These are phyloP conservation scores for Digitonthophagus gazella DNA, from an alignment of 2,888 invertebrate genomes.

Conservation along the genomic window DNA sequence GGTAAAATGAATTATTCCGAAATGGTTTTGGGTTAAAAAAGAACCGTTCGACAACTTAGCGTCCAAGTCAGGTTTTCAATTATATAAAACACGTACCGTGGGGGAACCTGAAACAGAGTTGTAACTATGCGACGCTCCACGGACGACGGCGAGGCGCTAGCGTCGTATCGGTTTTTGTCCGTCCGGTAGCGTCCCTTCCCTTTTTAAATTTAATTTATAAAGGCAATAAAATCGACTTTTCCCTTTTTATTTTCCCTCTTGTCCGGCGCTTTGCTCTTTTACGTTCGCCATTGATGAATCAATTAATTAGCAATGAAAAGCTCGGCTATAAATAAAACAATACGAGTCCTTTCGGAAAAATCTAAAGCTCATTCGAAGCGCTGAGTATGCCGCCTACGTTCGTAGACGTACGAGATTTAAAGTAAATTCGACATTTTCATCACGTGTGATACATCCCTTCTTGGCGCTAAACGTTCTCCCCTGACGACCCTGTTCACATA, in stretches of 20 bases:
- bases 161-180: neutral
- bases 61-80: conserved; percentile 29
- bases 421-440: neutral
- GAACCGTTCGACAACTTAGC: conserved; percentile 18
- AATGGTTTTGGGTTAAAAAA: neutral
- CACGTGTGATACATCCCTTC: neutral
- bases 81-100: conserved; percentile 27
- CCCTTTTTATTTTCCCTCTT: conserved; percentile 18
- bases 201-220: conserved; percentile 30
- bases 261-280: neutral
- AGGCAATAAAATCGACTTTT: conserved; percentile 26
- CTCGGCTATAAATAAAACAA: neutral
- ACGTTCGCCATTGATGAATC: neutral
- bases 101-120: conserved; percentile 25
- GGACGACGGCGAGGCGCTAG: neutral
- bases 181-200: conserved; percentile 21
- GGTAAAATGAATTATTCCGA: neutral
- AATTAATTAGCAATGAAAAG: neutral
- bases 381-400: neutral
- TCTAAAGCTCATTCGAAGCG: neutral
- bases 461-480: neutral
- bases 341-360: neutral
- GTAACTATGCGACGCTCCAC: conserved; percentile 21
- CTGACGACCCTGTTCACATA: neutral
- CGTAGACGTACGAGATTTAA: neutral